A percentile compares a stretch with the other conserved stretches of the same genome.
Conservation (phyloP, 2,888 invertebrate genomes). For the Drosophila peninsularis region DNA sequence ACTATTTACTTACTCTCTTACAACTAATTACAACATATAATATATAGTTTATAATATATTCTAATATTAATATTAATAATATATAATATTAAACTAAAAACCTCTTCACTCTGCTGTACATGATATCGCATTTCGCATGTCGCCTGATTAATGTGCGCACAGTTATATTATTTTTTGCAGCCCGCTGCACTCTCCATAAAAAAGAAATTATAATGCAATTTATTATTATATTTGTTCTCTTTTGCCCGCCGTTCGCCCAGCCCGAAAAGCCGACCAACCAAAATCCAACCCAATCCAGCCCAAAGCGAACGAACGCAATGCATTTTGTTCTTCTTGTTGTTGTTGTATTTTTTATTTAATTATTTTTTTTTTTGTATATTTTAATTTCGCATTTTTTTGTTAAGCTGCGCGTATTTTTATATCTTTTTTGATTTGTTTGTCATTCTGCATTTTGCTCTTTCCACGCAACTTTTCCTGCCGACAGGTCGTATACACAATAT, state of each 20-base stretch:
- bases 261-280: slow-evolving; percentile 49
- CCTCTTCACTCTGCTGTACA: neutral
- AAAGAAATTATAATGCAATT: slow-evolving; percentile 73
- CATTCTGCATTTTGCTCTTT: slow-evolving; percentile 52
- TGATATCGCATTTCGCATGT: slow-evolving; percentile 14
- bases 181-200: slow-evolving; percentile 37
- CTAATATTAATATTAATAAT: too few species aligned
- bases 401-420: slow-evolving; percentile 37
- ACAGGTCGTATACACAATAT: slow-evolving; percentile 17
- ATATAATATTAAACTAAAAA: neutral
- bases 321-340: slow-evolving; percentile 6
- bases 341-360: slow-evolving; percentile 14
- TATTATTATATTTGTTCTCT: slow-evolving; percentile 54
- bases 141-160: neutral
- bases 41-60: neutral
- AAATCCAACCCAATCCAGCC: slow-evolving; percentile 50
- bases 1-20: too few species aligned
- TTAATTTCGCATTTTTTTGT: slow-evolving; percentile 26
- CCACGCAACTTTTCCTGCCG: slow-evolving; percentile 32
- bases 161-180: slow-evolving; percentile 1
- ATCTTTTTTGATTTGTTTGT: slow-evolving; percentile 57
- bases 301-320: slow-evolving; percentile 35
- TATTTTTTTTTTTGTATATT: slow-evolving; percentile 41
- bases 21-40: too few species aligned
- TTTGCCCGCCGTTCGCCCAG: slow-evolving; percentile 13